Conservation (phyloP, 2,797 vertebrate species). For the Toxotes lorentzi region DNA sequence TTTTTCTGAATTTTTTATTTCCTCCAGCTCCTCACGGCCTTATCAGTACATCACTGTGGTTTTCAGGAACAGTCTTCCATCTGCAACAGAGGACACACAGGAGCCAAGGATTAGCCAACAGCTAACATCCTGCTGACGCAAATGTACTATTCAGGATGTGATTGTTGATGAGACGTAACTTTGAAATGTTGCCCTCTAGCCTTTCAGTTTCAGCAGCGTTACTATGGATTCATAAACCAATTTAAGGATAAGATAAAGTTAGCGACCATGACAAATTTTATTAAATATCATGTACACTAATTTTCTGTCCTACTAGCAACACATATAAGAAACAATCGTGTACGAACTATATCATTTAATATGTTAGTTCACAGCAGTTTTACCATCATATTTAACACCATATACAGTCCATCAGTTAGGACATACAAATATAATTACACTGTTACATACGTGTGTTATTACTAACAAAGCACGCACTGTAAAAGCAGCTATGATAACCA, state of each 20-base stretch:
- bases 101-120: conserved; percentile 72
- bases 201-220: conserved; percentile 45
- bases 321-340: neutral
- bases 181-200: conserved; percentile 69
- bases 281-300: conserved; percentile 49
- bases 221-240: conserved; percentile 51
- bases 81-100: conserved; percentile 87
- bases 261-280: conserved; percentile 53
- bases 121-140: conserved; percentile 68
- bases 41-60: conserved; percentile 99
- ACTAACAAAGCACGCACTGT: conserved; percentile 42
- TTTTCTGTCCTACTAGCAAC: conserved; percentile 29
- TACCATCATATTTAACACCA: conserved; percentile 22
- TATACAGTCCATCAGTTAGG: conserved; percentile 22
- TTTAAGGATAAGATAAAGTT: conserved; percentile 52
- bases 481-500: conserved; percentile 35
- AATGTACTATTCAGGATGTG: conserved; percentile 61
- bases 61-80: conserved; percentile 99
- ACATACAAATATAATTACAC: conserved; percentile 44
- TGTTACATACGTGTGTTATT: conserved; percentile 62
- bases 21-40: conserved; percentile 79
- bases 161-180: conserved; percentile 66
- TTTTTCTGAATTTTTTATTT: conserved; percentile 74
- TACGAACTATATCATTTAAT: neutral
- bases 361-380: neutral